Base-by-base conservation (phyloP, 2,888 invertebrate genomes). In the Drosophila limbata region DNA sequence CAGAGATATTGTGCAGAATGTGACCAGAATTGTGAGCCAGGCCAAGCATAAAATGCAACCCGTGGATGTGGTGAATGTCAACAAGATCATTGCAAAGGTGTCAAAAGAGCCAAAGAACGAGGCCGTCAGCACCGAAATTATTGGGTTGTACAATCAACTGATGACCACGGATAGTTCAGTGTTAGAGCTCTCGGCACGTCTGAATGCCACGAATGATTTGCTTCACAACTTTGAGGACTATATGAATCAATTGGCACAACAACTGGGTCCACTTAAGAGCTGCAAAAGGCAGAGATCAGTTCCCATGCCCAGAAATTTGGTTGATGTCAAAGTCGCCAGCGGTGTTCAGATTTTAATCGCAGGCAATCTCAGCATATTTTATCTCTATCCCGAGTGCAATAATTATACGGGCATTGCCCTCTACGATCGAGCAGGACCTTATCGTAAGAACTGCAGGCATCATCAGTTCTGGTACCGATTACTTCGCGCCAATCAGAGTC, bases 381-480 rank as follows among this genome's bases (percentile, higher is more conserved):
- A 52, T 33, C 8, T 70, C 11, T 44, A 47, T 42, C 72, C 71
- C 0, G 37, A 60, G 1, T 65, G 65, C 15, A 56, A 44, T 8
- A 25, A 60, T 0, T 60, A 37, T 11, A 72, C 65, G 1, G 72
- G 72, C 3, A 60, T 72, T 15, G 72, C 71, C 11, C 61, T 72
- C 10, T 72, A 55, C 47, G 9, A 63, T 35, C 35, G 25, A 1
- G 2, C 40, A 0, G 65, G 37, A 5, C 10, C 47, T 0, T 1
- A 25, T 0, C 51, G 72, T 4, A 2, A 4, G 3, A 51, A 55
- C 28, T 70, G 60, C 45, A 5, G 3, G 9, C 51, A 65, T 11
- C 31, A 64, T 35, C 10, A 28, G 0, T 73, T 52, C 44, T 73
- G 74, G 74, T 73, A 61, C 21, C 73, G 74, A 1, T 31, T 69